Evolutionary conservation across 2,113 vertebrate genomes (phyloP), one percentile per base, ranked within the genome.

Genomic region (Brevimyrus niger): DNA sequence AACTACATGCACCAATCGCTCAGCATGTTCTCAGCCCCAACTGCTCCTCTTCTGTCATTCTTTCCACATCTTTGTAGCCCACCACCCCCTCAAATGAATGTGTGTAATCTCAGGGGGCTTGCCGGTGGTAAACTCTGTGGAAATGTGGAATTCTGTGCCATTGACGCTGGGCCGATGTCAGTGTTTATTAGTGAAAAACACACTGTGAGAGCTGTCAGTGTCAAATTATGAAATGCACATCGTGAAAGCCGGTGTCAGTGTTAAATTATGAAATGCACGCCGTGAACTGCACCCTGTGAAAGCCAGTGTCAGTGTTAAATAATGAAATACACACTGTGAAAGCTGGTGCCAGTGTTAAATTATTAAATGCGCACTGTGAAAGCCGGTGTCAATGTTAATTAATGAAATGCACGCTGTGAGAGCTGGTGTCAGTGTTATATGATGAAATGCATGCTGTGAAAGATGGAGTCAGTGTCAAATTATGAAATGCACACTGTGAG

Each of bases 11-110:
- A 83, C 90, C 51, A 87, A 76, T 76, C 87, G 73, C 92, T 92
- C 91, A 91, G 91, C 92, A 92, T 93, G 88, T 91, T 88, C 89
- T 92, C 91, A 91, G 91, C 88, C 87, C 80, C 88, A 46, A 80
- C 82, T 88, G 48, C 27, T 35, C 69, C 61, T 35, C 58, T 50
- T 15, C 80, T 84, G 50, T 50, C 19, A 17, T 42, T 82, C 15
- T 46, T n/a, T 31, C 46, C 9, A 23, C 80, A 46, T 82, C 9
- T 3, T 27, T n/a, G 8, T 65, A 65, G 23, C 3, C 21, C n/a
- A 23, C 58, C 23, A 8, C 23, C 21, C 6, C 58, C 6, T 27
- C 23, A 11, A 65, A 65, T 65, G 2, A 27, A 65, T 65, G 58
- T 3, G 58, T 10, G 82, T 55, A 88, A 53, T 47, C 42, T 84